Evolutionary conservation across 1,140 invertebrate genomes (phyloP), one percentile per base, ranked within the genome.

Genomic region (Ceratina calcarata): DNA sequence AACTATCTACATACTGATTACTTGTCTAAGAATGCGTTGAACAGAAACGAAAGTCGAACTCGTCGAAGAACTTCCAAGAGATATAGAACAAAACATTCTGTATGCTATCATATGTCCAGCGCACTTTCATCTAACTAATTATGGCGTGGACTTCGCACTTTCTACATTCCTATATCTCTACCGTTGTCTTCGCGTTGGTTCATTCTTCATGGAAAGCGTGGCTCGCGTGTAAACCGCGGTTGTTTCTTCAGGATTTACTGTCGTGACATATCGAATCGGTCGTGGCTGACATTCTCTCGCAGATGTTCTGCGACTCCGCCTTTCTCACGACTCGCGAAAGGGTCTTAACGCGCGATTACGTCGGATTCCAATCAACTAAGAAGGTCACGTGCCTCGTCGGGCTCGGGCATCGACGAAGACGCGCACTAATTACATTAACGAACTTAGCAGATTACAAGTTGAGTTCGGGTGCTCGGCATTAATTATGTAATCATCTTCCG

Each of bases 391-490:
- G 49, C 37, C 15, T 22, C 4, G 16, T 8, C 45, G 13, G 24
- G 12, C 13, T 53, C 55, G 15, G 10, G 15, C 49, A 10, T 62
- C 45, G 13, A 13, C 18, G 18, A 15, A 49, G 55, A 22, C 45
- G 18, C 6, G 32, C 51, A 7, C 51, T 72, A 72, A 78, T 78
- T 72, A 27, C n/a, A 16, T 32, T 72, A 78, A 78, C 68, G 76
- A 72, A 72, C 51, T 64, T 27, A 55, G 32, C 58, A 45, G 75
- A 64, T 37, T 45, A 55, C 37, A 22, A 51, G 49, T 22, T 12
- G 13, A 18, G 27, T 45, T 61, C n/a, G 20, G 15, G 15, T 45
- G 37, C 57, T 0, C 15, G 2, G 0, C 15, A 22, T 64, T 20
- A 18, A 53, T 49, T 20, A 20, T 55, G 61, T 57, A 66, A 16